These are phyloP conservation scores for Hylaeus volcanicus DNA, from an alignment of 1,140 invertebrate species.

Conservation along the genomic window DNA sequence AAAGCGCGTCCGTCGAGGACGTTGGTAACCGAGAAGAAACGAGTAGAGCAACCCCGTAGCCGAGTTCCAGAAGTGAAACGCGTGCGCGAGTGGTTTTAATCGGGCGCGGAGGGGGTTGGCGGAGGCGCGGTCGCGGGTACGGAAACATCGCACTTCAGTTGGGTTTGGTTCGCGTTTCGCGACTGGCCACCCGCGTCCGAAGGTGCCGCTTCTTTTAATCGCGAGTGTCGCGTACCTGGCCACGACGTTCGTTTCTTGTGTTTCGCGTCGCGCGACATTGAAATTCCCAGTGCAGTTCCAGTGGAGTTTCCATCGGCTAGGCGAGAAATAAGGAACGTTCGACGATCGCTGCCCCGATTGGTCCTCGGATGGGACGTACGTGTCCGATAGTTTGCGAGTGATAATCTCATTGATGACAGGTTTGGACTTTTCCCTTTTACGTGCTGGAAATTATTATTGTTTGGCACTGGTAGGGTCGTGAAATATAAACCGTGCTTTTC, in stretches of 20 bases:
- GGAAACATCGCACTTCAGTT: slow-evolving; percentile 73
- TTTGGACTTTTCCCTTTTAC: neutral
- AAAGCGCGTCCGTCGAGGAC: neutral
- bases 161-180: slow-evolving; percentile 77
- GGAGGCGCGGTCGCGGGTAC: slow-evolving; percentile 73
- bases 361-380: slow-evolving; percentile 34
- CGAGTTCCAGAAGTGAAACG: slow-evolving; percentile 70
- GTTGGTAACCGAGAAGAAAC: slow-evolving; percentile 26
- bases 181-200: slow-evolving; percentile 62
- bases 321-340: no score
- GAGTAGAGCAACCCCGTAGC: slow-evolving; percentile 28
- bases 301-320: neutral
- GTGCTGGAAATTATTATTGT: no score
- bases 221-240: slow-evolving; percentile 5
- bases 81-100: slow-evolving; percentile 74
- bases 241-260: neutral
- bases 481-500: no score
- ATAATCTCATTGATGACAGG: neutral
- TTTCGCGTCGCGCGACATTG: neutral
- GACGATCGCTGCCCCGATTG: no score
- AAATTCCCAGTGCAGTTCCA: slow-evolving; percentile 14
- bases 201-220: slow-evolving; percentile 9
- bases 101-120: slow-evolving; percentile 48
- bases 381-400: slow-evolving; percentile 30
- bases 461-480: no score